phyloP scores from a whole-genome alignment of 2,797 vertebrate species.

The Apogon hyalosoma region DNA sequence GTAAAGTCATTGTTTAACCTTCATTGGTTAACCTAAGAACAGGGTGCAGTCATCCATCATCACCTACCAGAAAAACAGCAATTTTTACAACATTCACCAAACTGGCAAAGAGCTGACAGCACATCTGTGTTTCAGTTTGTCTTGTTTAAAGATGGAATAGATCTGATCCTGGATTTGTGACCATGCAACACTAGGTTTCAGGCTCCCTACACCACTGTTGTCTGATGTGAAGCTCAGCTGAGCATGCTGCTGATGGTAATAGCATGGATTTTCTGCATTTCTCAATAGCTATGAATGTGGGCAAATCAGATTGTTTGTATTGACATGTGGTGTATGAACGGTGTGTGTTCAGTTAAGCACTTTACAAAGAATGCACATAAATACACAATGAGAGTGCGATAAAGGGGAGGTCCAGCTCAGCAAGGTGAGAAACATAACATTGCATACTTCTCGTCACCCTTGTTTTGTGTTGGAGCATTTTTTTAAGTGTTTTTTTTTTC shows the following conservation, averaged over 20 bases:
- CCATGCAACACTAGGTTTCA: constrained; percentile 17
- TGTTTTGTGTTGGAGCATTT: too few species aligned
- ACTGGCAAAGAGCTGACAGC: neutral
- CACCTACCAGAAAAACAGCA: neutral
- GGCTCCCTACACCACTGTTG: neutral
- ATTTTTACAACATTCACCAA: constrained; percentile 3
- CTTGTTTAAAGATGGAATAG: constrained; percentile 11
- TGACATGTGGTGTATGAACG: neutral
- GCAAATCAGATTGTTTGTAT: constrained; percentile 48
- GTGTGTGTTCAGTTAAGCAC: constrained; percentile 19
- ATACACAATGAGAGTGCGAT: constrained; percentile 1
- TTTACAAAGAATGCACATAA: constrained; percentile 27
- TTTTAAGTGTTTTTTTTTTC: too few species aligned
- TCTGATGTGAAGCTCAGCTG: constrained; percentile 22
- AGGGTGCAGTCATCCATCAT: neutral
- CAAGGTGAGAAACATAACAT: neutral
- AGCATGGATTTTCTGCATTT: constrained; percentile 22
- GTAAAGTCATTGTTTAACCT: too few species aligned
- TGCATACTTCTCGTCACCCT: too few species aligned
- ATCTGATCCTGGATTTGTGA: constrained; percentile 30
- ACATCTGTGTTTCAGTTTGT: constrained; percentile 32
- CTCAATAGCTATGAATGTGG: constrained; percentile 25
- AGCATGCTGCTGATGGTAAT: constrained; percentile 12
- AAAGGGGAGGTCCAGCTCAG: neutral
- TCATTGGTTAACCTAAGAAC: too few species aligned